Percentiles rank a stretch among this genome's conserved stretches.
phyloP scores from a whole-genome alignment of 2,113 vertebrate species.

The cattle (Bos taurus) region ARS-UCD2.0 NC_037331.1:70217501-70218000 shows the following conservation, averaged over 20 bases:
- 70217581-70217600: rapidly evolving
- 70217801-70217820: neutral
- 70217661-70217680: neutral
- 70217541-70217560: neutral
- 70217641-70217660: neutral
- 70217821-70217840: neutral
- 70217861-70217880: neutral
- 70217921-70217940: neutral
- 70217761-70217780: neutral
- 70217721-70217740: neutral
- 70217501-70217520: neutral
- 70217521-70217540: neutral
- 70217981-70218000: neutral
- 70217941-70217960: neutral
- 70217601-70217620: neutral
- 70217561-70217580: neutral
- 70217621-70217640: neutral
- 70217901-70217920: neutral
- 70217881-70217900: neutral
- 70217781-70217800: neutral
- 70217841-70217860: neutral
- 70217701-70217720: neutral
- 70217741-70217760: neutral
- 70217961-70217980: neutral
- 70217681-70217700: neutral